Base-by-base conservation (phyloP, 2,797 vertebrate genomes). In the Sitta carolinensis region DNA sequence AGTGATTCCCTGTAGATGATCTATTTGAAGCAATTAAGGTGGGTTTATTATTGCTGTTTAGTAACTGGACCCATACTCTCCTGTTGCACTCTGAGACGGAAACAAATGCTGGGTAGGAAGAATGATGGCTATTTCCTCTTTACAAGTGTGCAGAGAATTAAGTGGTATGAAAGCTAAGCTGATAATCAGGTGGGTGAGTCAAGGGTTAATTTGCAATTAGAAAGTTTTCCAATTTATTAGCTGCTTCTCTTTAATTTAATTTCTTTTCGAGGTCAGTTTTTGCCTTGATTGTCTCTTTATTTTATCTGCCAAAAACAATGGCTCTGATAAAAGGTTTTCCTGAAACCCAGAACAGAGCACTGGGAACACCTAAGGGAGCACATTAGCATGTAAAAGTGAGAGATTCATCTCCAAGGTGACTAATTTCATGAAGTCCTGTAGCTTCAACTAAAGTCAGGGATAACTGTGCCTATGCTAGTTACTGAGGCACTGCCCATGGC, bases 21-120 rank as follows among this genome's bases (percentile, higher is more conserved):
- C 92, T 86, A 91, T 95, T 67, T 86, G 89, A 92, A 94, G 78
- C 88, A 97, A 95, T 98, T 97, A 95, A 96, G 80, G 93, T 93
- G 84, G 72, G 86, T 92, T 96, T 97, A 93, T 97, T 96, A 95
- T 94, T 30, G 0, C 73, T 82, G 45, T 94, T 95, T 88, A 97
- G 85, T 94, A 89, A 94, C 87, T 95, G 90, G 92, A 75, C 34
- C 68, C 74, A 69, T 91, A 95, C 91, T 93, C 77, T 93, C 47
- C 67, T 81, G 52, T 84, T 92, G 32, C 88, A 92, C 89, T 85
- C 64, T 79, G 78, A 40, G 75, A 89, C 0, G 63, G 83, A 95
- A 90, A 61, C n/a, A 80, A 54, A 55, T 30, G 10, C 43, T 88
- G 84, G 38, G 11, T 59, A 69, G 51, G 54, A 76, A 89, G 89